Conservation (phyloP, 2,113 vertebrate genomes). For the Telmatochromis sp. region DNA sequence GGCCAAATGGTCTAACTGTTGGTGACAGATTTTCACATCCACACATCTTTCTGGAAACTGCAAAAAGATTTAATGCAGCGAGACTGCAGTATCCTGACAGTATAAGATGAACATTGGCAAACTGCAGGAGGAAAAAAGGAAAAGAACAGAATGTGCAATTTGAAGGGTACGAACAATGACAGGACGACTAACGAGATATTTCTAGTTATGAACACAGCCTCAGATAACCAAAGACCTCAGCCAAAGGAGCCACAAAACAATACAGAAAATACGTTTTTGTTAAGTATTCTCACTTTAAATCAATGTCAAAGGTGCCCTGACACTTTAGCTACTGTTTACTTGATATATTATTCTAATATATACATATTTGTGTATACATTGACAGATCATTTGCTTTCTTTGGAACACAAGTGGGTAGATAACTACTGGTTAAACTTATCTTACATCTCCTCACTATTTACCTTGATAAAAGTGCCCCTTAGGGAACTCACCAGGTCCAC, state of each 20-base stretch:
- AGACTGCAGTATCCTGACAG: slow-evolving; percentile 8
- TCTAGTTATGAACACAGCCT: not conserved
- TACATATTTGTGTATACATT: not conserved
- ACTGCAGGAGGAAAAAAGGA: not conserved
- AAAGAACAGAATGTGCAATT: not conserved
- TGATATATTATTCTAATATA: not conserved
- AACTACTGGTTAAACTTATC: not conserved
- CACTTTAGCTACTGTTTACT: not conserved
- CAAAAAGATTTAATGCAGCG: slow-evolving; percentile 30
- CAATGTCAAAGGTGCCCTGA: not conserved
- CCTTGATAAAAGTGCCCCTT: not conserved
- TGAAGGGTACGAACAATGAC: not conserved
- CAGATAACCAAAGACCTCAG: not conserved
- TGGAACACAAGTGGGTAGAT: not conserved
- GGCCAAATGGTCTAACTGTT: slow-evolving; percentile 14
- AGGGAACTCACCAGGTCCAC: not conserved
- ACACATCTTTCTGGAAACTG: slow-evolving; percentile 3
- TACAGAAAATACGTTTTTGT: not conserved
- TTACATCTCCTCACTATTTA: not conserved
- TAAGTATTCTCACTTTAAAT: not conserved
- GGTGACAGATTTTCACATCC: slow-evolving; percentile 29
- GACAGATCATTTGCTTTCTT: not conserved
- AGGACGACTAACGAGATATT: not conserved
- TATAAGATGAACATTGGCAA: not conserved
- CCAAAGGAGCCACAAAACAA: not conserved